A percentile compares a stretch with the other conserved stretches of the same genome.
These are phyloP conservation scores for Colletes gigas DNA, from an alignment of 1,140 invertebrate species.

Conservation along the genomic window DNA sequence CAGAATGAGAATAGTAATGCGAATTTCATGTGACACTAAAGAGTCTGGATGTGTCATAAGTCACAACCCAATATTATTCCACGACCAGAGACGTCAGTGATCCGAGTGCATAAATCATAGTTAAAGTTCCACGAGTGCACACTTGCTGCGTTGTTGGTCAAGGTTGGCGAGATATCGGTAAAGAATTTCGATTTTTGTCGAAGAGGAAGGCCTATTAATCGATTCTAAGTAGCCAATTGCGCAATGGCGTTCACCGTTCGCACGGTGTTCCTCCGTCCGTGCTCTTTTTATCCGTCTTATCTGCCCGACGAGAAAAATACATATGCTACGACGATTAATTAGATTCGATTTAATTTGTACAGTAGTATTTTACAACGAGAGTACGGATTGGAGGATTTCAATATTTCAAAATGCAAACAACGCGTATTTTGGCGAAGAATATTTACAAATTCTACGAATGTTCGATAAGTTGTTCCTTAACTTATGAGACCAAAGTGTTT, in stretches of 20 bases:
- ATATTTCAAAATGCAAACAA: too few relatives aligned
- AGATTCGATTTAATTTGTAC: not conserved
- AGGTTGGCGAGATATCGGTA: slow-evolving; percentile 21
- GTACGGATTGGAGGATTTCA: too few relatives aligned
- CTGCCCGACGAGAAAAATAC: not conserved
- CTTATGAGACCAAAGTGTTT: too few relatives aligned
- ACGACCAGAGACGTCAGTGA: not conserved
- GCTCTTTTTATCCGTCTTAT: not conserved
- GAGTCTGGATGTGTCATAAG: too few relatives aligned
- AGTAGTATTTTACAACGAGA: not conserved
- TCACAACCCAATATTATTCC: too few relatives aligned
- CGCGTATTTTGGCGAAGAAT: too few relatives aligned
- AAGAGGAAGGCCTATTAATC: not conserved
- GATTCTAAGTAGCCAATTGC: slow-evolving; percentile 8
- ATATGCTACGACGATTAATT: not conserved
- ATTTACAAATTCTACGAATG: too few relatives aligned
- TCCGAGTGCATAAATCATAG: not conserved
- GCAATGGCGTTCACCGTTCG: not conserved
- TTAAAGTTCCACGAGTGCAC: not conserved
- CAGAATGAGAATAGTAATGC: too few relatives aligned
- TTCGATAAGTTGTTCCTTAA: too few relatives aligned
- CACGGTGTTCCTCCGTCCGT: not conserved
- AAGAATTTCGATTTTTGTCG: slow-evolving; percentile 38
- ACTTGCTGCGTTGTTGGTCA: not conserved
- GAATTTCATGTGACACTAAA: too few relatives aligned